Evolutionary conservation across 2,888 invertebrate genomes (phyloP), one percentile per base, ranked within the genome.

Genomic region (Sarcophaga caerulescens): DNA sequence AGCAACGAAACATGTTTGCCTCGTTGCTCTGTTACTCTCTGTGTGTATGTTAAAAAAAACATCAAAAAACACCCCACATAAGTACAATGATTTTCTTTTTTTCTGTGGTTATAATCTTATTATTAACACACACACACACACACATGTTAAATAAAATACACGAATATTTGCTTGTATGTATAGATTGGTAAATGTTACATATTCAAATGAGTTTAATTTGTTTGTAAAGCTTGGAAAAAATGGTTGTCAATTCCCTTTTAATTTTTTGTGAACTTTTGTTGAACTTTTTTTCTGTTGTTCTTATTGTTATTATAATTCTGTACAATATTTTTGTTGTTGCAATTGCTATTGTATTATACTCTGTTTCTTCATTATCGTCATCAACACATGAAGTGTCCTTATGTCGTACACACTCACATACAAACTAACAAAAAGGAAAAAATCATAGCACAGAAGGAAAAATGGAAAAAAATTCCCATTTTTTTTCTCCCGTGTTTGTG

Each of bases 121-220:
- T 65, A 47, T 35, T 52, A 17, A 80, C 35, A 35, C 35, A 23
- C 25, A 73, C n/a, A 19, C n/a, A 80, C 35, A 35, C 35, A 23
- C 47, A 45, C 19, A 45, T 60, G 47, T 73, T 73, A 65, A 68
- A 73, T 73, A 21, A 71, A 21, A 17, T 69, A 19, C 45, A 47
- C 12, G 21, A 47, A 44, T 19, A 57, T 69, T 52, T 69, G 23
- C 17, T 68, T 47, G 68, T 19, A 2, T 68, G n/a, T 68, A n/a
- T n/a, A 23, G 23, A 19, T 19, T 23, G 35, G 17, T 10, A 59
- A 25, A 60, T 57, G 23, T 11, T 45, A 52, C 47, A 75, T 59
- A 75, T 19, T 79, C 60, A 70, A 65, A 78, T 70, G 44, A 84
- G 45, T 83, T 83, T 74, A 74, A 73, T 78, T 78, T 83, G n/a